Percentiles rank a stretch among this genome's conserved stretches.
phyloP scores from a whole-genome alignment of 2,888 invertebrate species.

The Chromoteleia sp. region DNA sequence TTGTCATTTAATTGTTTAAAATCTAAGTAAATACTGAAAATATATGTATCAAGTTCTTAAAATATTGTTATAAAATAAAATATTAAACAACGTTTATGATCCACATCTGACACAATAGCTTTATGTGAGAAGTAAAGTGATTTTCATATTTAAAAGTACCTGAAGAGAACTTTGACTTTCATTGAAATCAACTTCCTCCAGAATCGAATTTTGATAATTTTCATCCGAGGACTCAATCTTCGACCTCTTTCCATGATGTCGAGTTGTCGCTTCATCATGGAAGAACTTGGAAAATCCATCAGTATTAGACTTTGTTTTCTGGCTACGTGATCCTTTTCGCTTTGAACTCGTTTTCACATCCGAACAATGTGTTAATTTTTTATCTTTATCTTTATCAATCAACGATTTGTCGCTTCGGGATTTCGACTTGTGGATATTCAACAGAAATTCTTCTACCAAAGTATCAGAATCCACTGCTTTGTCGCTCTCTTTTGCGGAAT shows the following conservation, averaged over 20 bases:
- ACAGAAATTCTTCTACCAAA: constrained; percentile 80
- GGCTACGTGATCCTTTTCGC: constrained; percentile 78
- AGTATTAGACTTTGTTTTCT: constrained; percentile 78
- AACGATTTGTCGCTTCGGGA: constrained; percentile 72
- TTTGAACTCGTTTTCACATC: constrained; percentile 78
- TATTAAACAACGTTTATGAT: too few relatives aligned
- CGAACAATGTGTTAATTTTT: constrained; percentile 74
- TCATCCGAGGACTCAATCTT: constrained; percentile 76
- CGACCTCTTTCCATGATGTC: constrained; percentile 78
- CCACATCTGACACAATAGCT: too few relatives aligned
- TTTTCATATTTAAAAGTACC: constrained; percentile 23
- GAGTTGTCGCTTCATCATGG: constrained; percentile 74
- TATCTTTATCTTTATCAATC: constrained; percentile 76
- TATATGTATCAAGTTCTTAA: too few relatives aligned
- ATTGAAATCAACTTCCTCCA: constrained; percentile 77
- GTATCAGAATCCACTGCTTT: constrained; percentile 80
- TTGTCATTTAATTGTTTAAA: too few relatives aligned
- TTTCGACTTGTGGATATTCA: constrained; percentile 76
- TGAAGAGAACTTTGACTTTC: constrained; percentile 79
- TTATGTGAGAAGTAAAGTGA: too few relatives aligned
- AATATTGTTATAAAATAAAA: too few relatives aligned
- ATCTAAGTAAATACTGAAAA: too few relatives aligned
- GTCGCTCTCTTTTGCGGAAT: constrained; percentile 69
- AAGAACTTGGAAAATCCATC: constrained; percentile 75
- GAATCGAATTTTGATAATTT: constrained; percentile 74